Conservation (phyloP, 2,797 vertebrate species). For the Synanceia verrucosa region DNA sequence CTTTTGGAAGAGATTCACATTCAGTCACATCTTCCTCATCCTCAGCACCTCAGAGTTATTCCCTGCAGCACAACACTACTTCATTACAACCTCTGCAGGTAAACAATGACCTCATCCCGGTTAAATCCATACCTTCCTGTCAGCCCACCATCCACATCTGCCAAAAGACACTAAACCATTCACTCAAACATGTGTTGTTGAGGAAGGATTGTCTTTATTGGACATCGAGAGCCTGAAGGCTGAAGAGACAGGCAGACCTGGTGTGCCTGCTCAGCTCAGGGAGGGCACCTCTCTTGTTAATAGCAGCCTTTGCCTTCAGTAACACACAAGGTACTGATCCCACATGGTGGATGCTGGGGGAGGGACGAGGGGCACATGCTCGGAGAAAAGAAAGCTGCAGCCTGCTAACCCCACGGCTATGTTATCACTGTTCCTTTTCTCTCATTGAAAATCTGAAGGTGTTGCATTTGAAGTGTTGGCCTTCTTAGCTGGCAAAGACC, state of each 20-base stretch:
- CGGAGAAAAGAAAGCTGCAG: constrained; percentile 52
- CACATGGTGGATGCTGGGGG: constrained; percentile 52
- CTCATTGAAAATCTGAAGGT: constrained; percentile 50
- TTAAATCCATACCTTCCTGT: constrained; percentile 71
- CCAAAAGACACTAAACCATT: constrained; percentile 68
- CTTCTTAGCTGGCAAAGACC: constrained; percentile 43
- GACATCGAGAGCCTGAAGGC: constrained; percentile 66
- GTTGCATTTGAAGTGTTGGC: constrained; percentile 62
- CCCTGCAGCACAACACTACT: constrained; percentile 44
- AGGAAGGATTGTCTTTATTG: constrained; percentile 69
- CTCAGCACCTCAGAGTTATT: constrained; percentile 10
- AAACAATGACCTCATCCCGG: constrained; percentile 70
- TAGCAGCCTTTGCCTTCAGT: constrained; percentile 73
- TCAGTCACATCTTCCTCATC: constrained; percentile 6
- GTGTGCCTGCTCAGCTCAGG: constrained; percentile 46
- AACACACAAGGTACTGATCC: constrained; percentile 66
- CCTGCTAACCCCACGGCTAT: constrained; percentile 56
- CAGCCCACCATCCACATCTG: constrained; percentile 64
- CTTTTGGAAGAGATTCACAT: neutral
- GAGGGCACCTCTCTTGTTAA: constrained; percentile 72
- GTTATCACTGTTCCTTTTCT: constrained; percentile 23
- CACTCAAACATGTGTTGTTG: constrained; percentile 41
- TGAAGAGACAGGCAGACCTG: constrained; percentile 61
- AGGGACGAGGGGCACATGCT: constrained; percentile 46
- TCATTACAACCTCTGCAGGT: constrained; percentile 66